Evolutionary conservation across 2,113 vertebrate species (phyloP).

Genomic region (Pseudopipra pipra): DNA sequence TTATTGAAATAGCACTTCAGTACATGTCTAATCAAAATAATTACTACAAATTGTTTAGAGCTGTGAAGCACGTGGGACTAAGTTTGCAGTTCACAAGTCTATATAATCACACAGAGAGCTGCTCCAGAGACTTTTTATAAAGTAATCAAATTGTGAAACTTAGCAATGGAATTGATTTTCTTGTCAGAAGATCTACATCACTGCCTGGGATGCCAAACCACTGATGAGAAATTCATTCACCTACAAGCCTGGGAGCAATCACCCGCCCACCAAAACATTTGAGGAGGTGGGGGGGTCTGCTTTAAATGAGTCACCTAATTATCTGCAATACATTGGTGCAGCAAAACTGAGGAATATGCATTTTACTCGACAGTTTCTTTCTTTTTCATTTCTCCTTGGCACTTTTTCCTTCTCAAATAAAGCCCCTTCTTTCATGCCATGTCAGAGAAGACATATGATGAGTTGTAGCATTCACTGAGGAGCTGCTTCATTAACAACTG

Average conservation of each 20-base stretch:
- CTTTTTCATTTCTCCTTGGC: background rate
- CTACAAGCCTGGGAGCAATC: slow-evolving; percentile 8
- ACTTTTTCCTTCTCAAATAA: background rate
- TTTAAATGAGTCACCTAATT: background rate
- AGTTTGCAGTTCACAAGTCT: slow-evolving; percentile 40
- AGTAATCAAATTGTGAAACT: slow-evolving; percentile 58
- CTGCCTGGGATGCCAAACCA: background rate
- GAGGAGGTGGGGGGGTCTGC: background rate
- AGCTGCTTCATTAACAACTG: slow-evolving; percentile 17
- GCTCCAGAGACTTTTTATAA: slow-evolving; percentile 34
- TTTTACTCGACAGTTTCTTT: background rate
- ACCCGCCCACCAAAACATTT: background rate
- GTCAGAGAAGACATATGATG: background rate
- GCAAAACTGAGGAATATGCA: background rate
- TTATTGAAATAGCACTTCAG: slow-evolving; percentile 11
- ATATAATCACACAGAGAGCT: slow-evolving; percentile 23
- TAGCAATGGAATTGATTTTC: slow-evolving; percentile 53
- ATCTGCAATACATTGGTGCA: background rate
- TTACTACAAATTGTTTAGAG: slow-evolving; percentile 38
- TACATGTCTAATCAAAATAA: slow-evolving; percentile 21
- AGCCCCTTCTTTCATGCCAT: background rate
- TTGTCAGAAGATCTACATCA: slow-evolving; percentile 34
- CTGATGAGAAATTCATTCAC: slow-evolving; percentile 34
- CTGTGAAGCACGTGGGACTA: slow-evolving; percentile 2
- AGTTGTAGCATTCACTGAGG: background rate